phyloP scores from a whole-genome alignment of 2,113 vertebrate species.

The Calidris pugnax region DNA sequence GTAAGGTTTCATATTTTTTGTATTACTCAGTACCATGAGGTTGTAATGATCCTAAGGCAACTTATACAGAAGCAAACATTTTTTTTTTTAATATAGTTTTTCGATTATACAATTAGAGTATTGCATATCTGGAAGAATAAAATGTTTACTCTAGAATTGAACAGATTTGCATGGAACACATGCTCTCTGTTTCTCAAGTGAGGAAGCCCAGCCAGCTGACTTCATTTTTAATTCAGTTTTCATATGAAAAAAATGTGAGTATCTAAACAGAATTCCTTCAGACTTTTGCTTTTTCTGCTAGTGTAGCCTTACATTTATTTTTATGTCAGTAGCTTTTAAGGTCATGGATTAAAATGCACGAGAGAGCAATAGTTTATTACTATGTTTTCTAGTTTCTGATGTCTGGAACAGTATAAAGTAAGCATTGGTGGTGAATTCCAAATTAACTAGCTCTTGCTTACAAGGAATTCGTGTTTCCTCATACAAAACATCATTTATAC shows the following conservation, averaged over 20 bases:
- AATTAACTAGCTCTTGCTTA: background rate
- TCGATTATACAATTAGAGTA: background rate
- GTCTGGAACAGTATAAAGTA: background rate
- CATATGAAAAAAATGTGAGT: constrained; percentile 24
- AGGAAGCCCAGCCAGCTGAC: background rate
- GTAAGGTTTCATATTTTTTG: background rate
- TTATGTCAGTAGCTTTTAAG: constrained; percentile 9
- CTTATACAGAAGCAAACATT: background rate
- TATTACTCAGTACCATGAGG: background rate
- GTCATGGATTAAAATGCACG: constrained; percentile 15
- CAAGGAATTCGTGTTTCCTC: background rate
- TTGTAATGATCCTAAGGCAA: background rate
- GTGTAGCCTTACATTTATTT: constrained; percentile 36
- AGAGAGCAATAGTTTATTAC: background rate
- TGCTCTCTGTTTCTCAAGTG: background rate
- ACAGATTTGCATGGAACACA: background rate
- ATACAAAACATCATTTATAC: background rate
- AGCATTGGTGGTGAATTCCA: background rate
- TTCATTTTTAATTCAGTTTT: background rate
- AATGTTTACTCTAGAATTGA: background rate
- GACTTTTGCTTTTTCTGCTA: constrained; percentile 17
- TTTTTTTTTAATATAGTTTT: background rate
- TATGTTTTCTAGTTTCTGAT: background rate
- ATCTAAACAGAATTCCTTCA: constrained; percentile 20
- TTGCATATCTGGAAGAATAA: background rate